Evolutionary conservation across 2,113 vertebrate genomes (phyloP).

Genomic region (Nibea albiflora): DNA sequence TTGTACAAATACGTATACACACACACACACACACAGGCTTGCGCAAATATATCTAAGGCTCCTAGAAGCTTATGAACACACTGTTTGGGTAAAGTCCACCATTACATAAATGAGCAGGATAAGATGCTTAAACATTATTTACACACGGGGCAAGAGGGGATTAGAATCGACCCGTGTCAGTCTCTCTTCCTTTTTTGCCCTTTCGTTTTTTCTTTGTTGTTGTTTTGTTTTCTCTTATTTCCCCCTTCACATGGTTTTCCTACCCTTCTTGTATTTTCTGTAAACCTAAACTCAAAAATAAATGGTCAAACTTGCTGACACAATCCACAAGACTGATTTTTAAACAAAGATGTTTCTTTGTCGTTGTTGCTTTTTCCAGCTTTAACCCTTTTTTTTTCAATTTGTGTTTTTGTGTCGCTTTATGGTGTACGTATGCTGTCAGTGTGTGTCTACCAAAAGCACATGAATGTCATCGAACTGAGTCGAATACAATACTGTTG

Average conservation of each 20-base stretch:
- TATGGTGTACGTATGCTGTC: neutral
- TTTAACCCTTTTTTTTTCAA: neutral
- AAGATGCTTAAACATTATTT: slow-evolving; percentile 90
- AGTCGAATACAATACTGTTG: neutral
- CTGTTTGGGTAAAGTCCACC: slow-evolving; percentile 71
- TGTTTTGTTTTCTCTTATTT: neutral
- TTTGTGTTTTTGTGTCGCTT: neutral
- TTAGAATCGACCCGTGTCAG: slow-evolving; percentile 50
- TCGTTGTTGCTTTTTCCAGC: too few relatives aligned
- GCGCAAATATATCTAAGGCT: slow-evolving; percentile 38
- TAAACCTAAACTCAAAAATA: neutral
- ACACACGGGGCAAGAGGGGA: slow-evolving; percentile 80
- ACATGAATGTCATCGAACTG: neutral
- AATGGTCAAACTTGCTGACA: neutral
- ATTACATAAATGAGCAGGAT: slow-evolving; percentile 87
- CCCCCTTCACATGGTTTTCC: neutral
- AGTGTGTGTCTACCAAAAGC: neutral
- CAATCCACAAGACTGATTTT: neutral
- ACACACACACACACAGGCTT: neutral
- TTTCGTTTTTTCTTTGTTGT: neutral
- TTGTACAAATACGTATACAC: neutral
- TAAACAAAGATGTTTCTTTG: too few relatives aligned
- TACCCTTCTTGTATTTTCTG: neutral
- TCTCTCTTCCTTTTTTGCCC: slow-evolving; percentile 37
- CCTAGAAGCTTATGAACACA: slow-evolving; percentile 70